Evolutionary conservation across 2,888 invertebrate genomes (phyloP), one percentile per base, ranked within the genome.

Genomic region (Eilema caniola): DNA sequence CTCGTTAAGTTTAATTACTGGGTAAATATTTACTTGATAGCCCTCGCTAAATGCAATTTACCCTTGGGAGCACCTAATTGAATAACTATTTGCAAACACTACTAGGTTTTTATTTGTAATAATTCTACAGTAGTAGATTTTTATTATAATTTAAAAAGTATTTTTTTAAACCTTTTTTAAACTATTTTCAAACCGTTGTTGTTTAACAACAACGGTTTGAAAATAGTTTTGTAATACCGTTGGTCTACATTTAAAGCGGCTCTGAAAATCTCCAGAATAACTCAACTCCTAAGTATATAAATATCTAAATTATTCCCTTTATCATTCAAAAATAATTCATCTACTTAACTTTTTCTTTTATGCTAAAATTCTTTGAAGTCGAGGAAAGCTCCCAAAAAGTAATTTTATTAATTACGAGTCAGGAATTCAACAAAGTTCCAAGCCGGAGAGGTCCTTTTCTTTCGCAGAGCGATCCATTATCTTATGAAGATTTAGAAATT

Each of bases 331-430:
- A 94, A 93, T 93, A 93, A 94, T 94, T 94, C 94, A 93, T 93
- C 94, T 93, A 93, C 95, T 94, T 93, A 93, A 93, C 94, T 93
- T 95, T 93, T 95, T 94, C 93, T 90, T 95, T 95, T 94, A 93
- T 94, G 92, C 90, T 91, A 89, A 92, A 94, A 94, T 94, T 94
- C 95, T 95, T 95, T 95, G 94, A 95, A 95, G 95, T 94, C 92
- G 93, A 88, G 91, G 91, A 94, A 93, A 93, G 94, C 95, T 94
- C 90, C 95, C 94, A 94, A 95, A 94, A 95, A 94, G 95, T 95
- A 95, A 95, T 95, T 95, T 95, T 95, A 95, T 95, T 95, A 95
- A 95, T 95, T 95, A 95, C 95, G 92, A 94, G 95, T 94, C 94
- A 94, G 91, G 94, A 95, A 95, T 94, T 94, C 94, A 92, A 92